These are phyloP conservation scores for Drosophila parvula DNA, from an alignment of 1,140 invertebrate species.

Conservation along the genomic window DNA sequence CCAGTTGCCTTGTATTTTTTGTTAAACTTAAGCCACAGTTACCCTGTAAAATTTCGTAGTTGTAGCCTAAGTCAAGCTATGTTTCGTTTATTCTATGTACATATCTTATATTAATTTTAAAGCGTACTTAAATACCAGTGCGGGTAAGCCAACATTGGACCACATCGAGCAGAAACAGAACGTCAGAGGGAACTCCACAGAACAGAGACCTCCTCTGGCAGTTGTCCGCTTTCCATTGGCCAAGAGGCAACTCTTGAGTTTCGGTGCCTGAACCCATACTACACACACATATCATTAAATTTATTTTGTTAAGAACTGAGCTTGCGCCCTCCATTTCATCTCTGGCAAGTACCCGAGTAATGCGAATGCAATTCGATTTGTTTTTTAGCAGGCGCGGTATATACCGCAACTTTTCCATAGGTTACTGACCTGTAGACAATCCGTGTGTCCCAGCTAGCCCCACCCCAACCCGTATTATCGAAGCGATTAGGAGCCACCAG, in stretches of 20 bases:
- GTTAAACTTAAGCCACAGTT: constrained; percentile 23
- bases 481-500: neutral
- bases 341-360: constrained; percentile 29
- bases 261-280: constrained; percentile 28
- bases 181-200: constrained; percentile 11
- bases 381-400: constrained; percentile 69
- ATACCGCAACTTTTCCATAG: constrained; percentile 73
- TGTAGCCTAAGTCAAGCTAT: constrained; percentile 25
- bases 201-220: constrained; percentile 23
- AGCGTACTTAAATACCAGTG: constrained; percentile 15
- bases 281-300: constrained; percentile 32
- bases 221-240: constrained; percentile 9
- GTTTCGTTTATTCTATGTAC: constrained; percentile 44
- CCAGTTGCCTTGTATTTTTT: constrained; percentile 18
- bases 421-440: constrained; percentile 48
- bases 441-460: constrained; percentile 32
- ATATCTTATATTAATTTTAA: constrained; percentile 32
- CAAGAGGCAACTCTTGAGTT: neutral
- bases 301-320: constrained; percentile 5
- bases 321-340: constrained; percentile 5
- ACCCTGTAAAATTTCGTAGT: constrained; percentile 27
- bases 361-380: constrained; percentile 47
- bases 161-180: neutral
- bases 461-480: constrained; percentile 23
- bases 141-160: constrained; percentile 7